Conservation (phyloP, 2,113 vertebrate species). For the Herpailurus yagouaroundi region DNA sequence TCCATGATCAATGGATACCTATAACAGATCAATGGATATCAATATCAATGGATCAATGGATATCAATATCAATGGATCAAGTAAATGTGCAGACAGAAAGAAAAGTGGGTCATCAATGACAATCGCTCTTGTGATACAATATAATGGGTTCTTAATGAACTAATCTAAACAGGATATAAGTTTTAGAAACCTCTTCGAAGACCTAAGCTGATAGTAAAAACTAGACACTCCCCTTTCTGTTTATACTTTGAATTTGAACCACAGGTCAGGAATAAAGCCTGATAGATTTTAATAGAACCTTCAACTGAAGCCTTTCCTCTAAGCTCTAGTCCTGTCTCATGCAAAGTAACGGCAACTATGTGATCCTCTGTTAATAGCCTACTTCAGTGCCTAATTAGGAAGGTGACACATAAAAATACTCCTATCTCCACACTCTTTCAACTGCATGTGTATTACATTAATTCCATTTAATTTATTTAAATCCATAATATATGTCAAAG, state of each 20-base stretch:
- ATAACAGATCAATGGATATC: too few species aligned
- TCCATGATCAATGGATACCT: too few species aligned
- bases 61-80: background rate
- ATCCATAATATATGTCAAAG: constrained; percentile 64
- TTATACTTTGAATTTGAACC: constrained; percentile 24
- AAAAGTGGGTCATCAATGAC: background rate
- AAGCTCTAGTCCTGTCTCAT: background rate
- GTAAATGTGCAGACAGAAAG: background rate
- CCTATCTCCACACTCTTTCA: constrained; percentile 40
- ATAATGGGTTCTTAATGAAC: background rate
- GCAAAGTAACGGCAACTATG: background rate
- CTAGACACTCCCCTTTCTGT: background rate
- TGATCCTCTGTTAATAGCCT: constrained; percentile 43
- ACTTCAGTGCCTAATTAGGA: constrained; percentile 55
- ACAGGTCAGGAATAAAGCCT: background rate
- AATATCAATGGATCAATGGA: too few species aligned
- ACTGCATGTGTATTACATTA: constrained; percentile 45
- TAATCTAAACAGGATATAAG: background rate
- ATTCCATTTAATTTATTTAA: constrained; percentile 70
- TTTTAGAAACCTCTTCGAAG: constrained; percentile 26
- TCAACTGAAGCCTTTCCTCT: background rate
- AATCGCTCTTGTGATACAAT: background rate
- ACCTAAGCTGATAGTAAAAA: background rate
- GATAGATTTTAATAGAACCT: background rate
- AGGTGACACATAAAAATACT: constrained; percentile 50